phyloP scores from a whole-genome alignment of 2,797 vertebrate species.

The Mormyrops boulengeri region DNA sequence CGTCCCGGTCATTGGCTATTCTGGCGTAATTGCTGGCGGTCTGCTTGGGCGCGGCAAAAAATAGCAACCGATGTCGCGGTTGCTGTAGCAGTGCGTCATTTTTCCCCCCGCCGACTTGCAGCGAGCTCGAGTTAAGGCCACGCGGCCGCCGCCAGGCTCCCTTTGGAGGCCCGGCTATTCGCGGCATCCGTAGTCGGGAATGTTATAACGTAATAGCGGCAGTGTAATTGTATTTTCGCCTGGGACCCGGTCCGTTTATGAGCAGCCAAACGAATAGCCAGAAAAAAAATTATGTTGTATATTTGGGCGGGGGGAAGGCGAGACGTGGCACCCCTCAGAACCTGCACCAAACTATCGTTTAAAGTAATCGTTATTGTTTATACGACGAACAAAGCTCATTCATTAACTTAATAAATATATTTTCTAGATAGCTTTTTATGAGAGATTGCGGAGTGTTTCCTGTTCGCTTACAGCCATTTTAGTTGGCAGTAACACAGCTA shows the following conservation, averaged over 20 bases:
- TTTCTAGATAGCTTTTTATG: not conserved
- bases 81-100: conserved; percentile 10
- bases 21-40: not conserved
- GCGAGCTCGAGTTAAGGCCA: not conserved
- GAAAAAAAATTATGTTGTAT: not conserved
- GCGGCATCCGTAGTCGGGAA: not conserved
- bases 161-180: not conserved
- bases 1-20: not conserved
- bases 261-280: not conserved
- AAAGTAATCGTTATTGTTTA: not conserved
- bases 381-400: not conserved
- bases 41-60: not conserved
- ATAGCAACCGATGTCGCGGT: not conserved
- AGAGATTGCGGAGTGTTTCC: not conserved
- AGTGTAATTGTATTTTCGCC: not conserved
- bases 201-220: not conserved
- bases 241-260: not conserved
- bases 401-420: not conserved
- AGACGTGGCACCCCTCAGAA: not conserved
- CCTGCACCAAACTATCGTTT: not conserved
- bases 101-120: not conserved
- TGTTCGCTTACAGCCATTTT: not conserved
- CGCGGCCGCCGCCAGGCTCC: not conserved
- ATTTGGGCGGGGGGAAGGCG: not conserved
- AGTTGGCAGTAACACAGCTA: not conserved